phyloP scores from a whole-genome alignment of 2,113 vertebrate genomes.

The Nesoenas mayeri region DNA sequence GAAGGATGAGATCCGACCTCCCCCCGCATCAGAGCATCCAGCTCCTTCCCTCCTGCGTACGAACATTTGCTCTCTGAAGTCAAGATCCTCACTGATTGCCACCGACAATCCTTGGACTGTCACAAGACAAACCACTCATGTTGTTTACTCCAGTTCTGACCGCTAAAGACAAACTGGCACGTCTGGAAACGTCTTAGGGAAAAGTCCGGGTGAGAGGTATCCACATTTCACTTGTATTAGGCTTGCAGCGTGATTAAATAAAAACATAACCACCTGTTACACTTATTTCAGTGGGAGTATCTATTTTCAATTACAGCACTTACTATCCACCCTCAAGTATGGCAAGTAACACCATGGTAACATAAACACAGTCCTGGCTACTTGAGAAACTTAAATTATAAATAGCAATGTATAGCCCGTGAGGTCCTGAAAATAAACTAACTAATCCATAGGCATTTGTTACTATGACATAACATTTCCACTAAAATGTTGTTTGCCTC shows the following conservation, averaged over 20 bases:
- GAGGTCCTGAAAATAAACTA: constrained; percentile 69
- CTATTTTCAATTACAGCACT: constrained; percentile 77
- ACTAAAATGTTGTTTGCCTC: constrained; percentile 22
- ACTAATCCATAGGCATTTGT: constrained; percentile 63
- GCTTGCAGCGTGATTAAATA: constrained; percentile 30
- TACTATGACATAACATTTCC: constrained; percentile 64
- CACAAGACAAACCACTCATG: background rate
- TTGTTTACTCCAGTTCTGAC: constrained; percentile 1
- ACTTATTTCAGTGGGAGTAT: constrained; percentile 75
- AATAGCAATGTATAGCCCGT: constrained; percentile 64
- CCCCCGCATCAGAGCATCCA: background rate
- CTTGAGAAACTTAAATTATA: constrained; percentile 66
- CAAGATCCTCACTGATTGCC: background rate
- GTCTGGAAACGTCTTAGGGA: background rate
- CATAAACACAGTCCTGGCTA: constrained; percentile 69
- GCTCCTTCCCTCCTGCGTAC: background rate
- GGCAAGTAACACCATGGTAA: constrained; percentile 75
- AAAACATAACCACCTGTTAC: constrained; percentile 76
- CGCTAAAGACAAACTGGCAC: background rate
- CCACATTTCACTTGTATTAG: constrained; percentile 7
- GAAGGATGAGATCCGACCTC: background rate
- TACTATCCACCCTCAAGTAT: constrained; percentile 63
- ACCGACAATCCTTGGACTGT: background rate
- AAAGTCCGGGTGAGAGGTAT: background rate
- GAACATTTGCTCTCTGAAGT: background rate